A percentile compares a stretch with the other conserved stretches of the same genome.
These are phyloP conservation scores for Lypha dubia DNA, from an alignment of 2,888 invertebrate species.

Conservation along the genomic window DNA sequence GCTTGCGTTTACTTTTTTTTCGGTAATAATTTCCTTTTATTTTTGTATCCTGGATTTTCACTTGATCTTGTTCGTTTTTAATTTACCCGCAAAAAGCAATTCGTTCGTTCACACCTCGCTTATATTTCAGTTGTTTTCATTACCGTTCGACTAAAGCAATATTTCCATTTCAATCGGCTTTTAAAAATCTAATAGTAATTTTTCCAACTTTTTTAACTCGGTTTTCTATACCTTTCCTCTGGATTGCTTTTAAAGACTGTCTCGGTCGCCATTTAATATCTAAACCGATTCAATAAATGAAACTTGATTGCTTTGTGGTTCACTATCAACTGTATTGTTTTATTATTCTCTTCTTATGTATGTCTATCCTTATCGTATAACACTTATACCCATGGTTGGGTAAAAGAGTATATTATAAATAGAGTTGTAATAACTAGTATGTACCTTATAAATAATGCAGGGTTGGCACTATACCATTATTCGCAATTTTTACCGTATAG, in stretches of 20 bases:
- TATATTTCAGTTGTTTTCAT: constrained; percentile 49
- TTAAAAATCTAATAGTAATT: constrained; percentile 39
- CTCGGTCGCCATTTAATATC: no score
- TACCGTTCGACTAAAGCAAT: constrained; percentile 53
- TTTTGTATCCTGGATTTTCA: constrained; percentile 18
- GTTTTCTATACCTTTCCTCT: constrained; percentile 18
- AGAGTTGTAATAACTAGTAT: no score
- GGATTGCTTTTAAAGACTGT: constrained; percentile 1
- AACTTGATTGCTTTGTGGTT: no score
- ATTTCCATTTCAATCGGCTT: constrained; percentile 48
- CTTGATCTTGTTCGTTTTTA: constrained; percentile 26
- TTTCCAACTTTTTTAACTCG: constrained; percentile 43
- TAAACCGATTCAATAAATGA: no score
- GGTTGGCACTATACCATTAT: no score
- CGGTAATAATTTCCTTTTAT: constrained; percentile 31
- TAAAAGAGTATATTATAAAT: no score
- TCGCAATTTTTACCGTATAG: no score
- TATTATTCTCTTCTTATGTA: no score
- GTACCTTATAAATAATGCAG: no score
- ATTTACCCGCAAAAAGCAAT: constrained; percentile 54
- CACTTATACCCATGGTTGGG: no score
- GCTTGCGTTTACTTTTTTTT: constrained; percentile 57
- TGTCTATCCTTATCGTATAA: no score
- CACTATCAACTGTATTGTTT: no score
- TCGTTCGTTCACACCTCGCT: constrained; percentile 66